Conservation (phyloP, 1,140 invertebrate genomes). For the Pectinophora gossypiella region DNA sequence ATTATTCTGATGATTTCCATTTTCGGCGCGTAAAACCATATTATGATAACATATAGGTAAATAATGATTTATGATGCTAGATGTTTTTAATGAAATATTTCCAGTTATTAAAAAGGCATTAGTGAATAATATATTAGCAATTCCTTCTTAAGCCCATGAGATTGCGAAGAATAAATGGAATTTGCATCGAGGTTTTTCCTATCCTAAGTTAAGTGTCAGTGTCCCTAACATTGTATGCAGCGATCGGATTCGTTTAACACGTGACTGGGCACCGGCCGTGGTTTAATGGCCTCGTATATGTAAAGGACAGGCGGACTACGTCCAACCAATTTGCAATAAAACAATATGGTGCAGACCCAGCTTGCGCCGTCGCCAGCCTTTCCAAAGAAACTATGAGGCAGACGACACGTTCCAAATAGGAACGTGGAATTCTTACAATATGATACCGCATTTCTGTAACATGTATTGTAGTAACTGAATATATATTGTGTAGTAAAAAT, state of each 20-base stretch:
- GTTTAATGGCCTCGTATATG: slow-evolving; percentile 73
- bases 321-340: slow-evolving; percentile 74
- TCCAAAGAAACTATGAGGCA: neutral
- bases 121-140: neutral
- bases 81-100: neutral
- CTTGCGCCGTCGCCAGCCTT: neutral
- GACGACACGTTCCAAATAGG: neutral
- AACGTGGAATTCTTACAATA: too few species aligned
- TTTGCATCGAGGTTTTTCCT: slow-evolving; percentile 10
- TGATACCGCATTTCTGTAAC: too few species aligned
- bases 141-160: too few species aligned
- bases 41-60: neutral
- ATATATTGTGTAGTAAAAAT: too few species aligned
- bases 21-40: neutral
- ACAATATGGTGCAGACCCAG: slow-evolving; percentile 53
- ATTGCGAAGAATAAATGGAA: neutral
- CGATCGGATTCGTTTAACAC: slow-evolving; percentile 71
- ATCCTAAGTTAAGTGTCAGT: slow-evolving; percentile 29
- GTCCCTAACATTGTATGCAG: slow-evolving; percentile 52
- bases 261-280: slow-evolving; percentile 61
- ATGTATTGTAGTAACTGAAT: too few species aligned
- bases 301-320: slow-evolving; percentile 66
- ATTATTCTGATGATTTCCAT: neutral
- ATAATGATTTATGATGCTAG: neutral
- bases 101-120: neutral